These are phyloP conservation scores for Drosophila pallidifrons DNA, from an alignment of 1,140 invertebrate species.

Conservation along the genomic window DNA sequence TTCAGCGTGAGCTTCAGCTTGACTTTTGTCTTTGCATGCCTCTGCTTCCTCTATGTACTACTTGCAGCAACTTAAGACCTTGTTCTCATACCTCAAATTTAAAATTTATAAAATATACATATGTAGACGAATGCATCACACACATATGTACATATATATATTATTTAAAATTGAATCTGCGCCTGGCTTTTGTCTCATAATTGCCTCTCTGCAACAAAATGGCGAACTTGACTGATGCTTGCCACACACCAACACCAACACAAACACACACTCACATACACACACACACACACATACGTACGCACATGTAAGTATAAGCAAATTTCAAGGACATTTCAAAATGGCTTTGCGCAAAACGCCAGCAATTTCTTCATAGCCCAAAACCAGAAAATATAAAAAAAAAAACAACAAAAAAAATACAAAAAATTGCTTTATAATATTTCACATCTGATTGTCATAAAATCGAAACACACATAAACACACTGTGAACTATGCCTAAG, in stretches of 20 bases:
- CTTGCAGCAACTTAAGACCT: background rate
- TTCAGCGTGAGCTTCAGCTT: constrained; percentile 5
- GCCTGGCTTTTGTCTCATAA: constrained; percentile 13
- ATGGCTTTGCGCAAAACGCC: constrained; percentile 55
- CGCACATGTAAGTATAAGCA: constrained; percentile 17
- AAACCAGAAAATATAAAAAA: constrained; percentile 27
- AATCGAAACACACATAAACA: constrained; percentile 34
- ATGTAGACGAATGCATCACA: background rate
- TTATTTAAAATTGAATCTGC: constrained; percentile 27
- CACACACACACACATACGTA: constrained; percentile 16
- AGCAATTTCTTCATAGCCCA: constrained; percentile 39
- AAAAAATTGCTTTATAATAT: constrained; percentile 8
- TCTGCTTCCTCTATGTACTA: background rate
- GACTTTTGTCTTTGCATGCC: background rate
- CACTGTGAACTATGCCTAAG: constrained; percentile 28
- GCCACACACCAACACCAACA: constrained; percentile 25
- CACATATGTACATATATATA: too few species aligned
- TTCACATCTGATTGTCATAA: constrained; percentile 71
- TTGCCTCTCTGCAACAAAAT: constrained; percentile 49
- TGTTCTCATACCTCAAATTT: background rate
- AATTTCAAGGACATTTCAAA: constrained; percentile 71
- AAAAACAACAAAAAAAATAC: constrained; percentile 33
- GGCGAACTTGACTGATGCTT: constrained; percentile 58
- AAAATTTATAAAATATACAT: background rate
- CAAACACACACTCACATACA: constrained; percentile 26